Evolutionary conservation across 1,140 invertebrate species (phyloP).

Genomic region (Thaumetopoea pityocampa): DNA sequence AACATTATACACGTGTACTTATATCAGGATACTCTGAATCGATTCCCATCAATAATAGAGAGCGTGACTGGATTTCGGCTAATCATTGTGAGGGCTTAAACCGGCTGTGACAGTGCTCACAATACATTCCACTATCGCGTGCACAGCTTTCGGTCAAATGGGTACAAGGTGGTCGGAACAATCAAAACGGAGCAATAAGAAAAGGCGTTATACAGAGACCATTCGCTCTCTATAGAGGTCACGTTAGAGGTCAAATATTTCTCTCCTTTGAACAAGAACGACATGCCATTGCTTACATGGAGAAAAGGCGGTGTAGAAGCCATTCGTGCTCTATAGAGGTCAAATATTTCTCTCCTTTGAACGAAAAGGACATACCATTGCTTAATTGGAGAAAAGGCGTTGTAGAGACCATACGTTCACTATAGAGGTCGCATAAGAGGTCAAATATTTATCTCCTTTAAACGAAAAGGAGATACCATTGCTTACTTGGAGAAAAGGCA

Average conservation of each 20-base stretch:
- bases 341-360: neutral
- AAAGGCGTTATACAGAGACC: conserved; percentile 13
- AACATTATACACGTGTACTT: conserved; percentile 4
- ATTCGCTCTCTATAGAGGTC: conserved; percentile 1
- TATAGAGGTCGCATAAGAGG: no score
- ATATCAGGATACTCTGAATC: conserved; percentile 9
- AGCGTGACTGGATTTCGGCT: conserved; percentile 32
- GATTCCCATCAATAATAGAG: conserved; percentile 27
- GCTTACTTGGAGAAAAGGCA: conserved; percentile 19
- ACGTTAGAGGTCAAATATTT: neutral
- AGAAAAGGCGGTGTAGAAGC: conserved; percentile 15
- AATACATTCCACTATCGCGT: conserved; percentile 23
- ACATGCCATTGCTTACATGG: neutral
- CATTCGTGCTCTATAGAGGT: conserved; percentile 3
- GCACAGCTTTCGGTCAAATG: conserved; percentile 10
- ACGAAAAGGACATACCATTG: neutral
- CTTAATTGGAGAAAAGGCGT: conserved; percentile 21
- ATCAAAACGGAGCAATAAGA: conserved; percentile 27
- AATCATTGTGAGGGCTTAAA: conserved; percentile 28
- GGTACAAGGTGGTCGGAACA: conserved; percentile 11
- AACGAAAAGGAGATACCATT: neutral
- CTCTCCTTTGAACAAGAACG: neutral
- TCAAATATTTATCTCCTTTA: neutral
- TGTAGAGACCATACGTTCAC: neutral
- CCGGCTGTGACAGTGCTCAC: conserved; percentile 27